phyloP scores from a whole-genome alignment of 2,888 invertebrate genomes.

The Drosophila suboccidentalis region DNA sequence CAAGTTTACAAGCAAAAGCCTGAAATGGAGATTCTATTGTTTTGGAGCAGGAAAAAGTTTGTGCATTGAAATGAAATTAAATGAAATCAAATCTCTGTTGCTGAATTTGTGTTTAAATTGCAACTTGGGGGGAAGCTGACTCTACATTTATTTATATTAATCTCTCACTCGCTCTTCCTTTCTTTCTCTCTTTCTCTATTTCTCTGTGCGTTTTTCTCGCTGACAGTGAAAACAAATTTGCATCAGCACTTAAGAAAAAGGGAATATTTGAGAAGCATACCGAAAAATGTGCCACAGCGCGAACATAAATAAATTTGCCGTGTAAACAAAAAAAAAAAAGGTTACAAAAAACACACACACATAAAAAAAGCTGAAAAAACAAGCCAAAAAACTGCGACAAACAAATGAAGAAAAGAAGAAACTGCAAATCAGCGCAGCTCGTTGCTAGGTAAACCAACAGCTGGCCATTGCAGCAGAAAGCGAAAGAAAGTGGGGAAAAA shows the following conservation, averaged over 20 bases:
- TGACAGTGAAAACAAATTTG: conserved; percentile 69
- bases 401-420: conserved; percentile 61
- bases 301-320: conserved; percentile 80
- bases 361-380: conserved; percentile 45
- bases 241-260: conserved; percentile 72
- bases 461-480: conserved; percentile 33
- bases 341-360: conserved; percentile 44
- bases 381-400: conserved; percentile 38
- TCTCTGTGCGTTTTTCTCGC: not conserved
- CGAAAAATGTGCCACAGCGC: conserved; percentile 63
- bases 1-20: not conserved
- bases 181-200: conserved; percentile 7
- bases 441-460: conserved; percentile 68
- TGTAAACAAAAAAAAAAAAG: conserved; percentile 70
- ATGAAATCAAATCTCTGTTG: conserved; percentile 10
- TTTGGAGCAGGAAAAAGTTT: conserved; percentile 18
- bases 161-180: not conserved
- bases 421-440: conserved; percentile 76
- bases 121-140: not conserved
- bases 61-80: conserved; percentile 6
- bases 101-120: conserved; percentile 10
- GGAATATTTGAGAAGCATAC: conserved; percentile 71
- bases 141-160: conserved; percentile 5
- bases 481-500: not conserved
- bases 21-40: conserved; percentile 15